Percentiles rank a stretch among this genome's conserved stretches.
Evolutionary conservation across 2,888 invertebrate species (phyloP).

Genomic region (Drosophila flavopinicola): DNA sequence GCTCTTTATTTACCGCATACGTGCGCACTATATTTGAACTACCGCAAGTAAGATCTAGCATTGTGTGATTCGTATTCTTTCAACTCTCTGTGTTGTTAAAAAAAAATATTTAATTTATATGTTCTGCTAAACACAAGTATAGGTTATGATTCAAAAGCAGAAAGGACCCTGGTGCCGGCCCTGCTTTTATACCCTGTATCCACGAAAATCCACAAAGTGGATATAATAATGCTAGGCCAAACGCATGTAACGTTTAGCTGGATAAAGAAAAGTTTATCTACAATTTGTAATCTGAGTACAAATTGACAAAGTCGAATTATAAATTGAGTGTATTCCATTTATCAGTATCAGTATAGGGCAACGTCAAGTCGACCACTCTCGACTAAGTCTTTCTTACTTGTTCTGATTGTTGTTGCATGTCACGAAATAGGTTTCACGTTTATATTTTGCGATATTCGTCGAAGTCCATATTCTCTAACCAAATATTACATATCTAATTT

Average conservation of each 20-base stretch:
- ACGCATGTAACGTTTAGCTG: background rate
- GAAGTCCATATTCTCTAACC: slow-evolving; percentile 4
- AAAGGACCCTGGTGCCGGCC: slow-evolving; percentile 8
- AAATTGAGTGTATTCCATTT: background rate
- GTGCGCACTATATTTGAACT: background rate
- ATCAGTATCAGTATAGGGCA: background rate
- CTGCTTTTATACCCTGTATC: background rate
- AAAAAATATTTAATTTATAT: too few species aligned
- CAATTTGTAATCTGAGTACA: too few species aligned
- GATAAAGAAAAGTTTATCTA: too few species aligned
- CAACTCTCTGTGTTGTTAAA: too few species aligned
- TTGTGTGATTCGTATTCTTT: too few species aligned
- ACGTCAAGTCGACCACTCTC: background rate
- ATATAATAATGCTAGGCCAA: background rate
- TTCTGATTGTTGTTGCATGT: slow-evolving; percentile 6
- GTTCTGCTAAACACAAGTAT: too few species aligned
- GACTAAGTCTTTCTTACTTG: background rate
- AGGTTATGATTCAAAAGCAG: too few species aligned
- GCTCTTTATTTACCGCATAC: background rate
- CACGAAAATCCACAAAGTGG: background rate
- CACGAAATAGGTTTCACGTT: background rate
- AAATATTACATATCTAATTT: background rate
- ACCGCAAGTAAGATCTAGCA: too few species aligned
- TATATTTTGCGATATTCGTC: background rate
- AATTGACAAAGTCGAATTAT: background rate